Base-by-base conservation (phyloP, 2,797 vertebrate species). In the Alcedo quadribrachys region DNA sequence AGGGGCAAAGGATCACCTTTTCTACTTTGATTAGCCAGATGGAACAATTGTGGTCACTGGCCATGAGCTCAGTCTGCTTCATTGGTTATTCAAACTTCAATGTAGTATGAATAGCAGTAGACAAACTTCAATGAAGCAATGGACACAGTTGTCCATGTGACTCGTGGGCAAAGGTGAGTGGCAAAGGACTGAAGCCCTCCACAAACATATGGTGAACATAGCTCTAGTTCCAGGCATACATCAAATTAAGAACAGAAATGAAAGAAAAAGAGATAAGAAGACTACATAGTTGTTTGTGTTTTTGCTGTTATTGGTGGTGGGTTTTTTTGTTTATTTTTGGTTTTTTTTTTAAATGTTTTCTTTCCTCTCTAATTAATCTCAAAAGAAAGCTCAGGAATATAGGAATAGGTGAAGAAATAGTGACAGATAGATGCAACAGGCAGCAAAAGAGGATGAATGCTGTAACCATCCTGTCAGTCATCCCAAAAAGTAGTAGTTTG, bases 301-400 rank as follows among this genome's bases (percentile, higher is more conserved):
- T 40, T 40, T 40, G 37, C 37, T 40, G 14, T 40, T 40, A 40
- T 40, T 40, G 37, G 37, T 40, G 14, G 37, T 40, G 37, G 37
- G 14, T 3, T 40, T 40, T 40, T 40, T 40, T 40, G 6, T 40
- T 40, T 15, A 3, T 3, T 40, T 15, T 21, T 0, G 0, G 0
- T 0, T 12, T 55, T 68, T 78, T 13, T 5, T 68, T 78, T 9
- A 4, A 33, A 13, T 2, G 5, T 62, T 76, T 63, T 74, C 14
- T 43, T 25, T 21, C 37, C 60, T 83, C 14, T 8, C 16, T 28
- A 60, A 60, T 33, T 74, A 25, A 85, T 18, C 6, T 69, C 42
- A 70, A 80, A 54, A 79, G 32, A 81, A 27, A 87, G 19, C 2
- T 6, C 12, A 65, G 11, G 33, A 65, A 60, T 19, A 9, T 15